Evolutionary conservation across 2,888 invertebrate species (phyloP), one percentile per base, ranked within the genome.

Genomic region (Clusia tigrina): DNA sequence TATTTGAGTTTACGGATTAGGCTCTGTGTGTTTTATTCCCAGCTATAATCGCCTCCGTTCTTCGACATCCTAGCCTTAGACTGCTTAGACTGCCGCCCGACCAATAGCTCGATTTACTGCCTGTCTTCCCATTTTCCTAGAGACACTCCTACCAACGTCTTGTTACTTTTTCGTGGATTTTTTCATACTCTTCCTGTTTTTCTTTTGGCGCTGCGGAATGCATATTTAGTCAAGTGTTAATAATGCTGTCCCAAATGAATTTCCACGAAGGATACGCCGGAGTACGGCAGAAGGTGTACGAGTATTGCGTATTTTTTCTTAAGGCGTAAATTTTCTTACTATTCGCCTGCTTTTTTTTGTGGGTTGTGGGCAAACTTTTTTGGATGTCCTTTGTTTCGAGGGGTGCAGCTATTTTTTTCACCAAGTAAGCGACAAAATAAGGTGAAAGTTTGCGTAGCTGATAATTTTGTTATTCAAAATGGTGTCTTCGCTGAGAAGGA

Each of bases 191-290:
- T 32, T 12, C 32, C 32, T 9, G 32, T 32, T 12, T 32, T 32
- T 9, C 6, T 12, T 32, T 12, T 6, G 32, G 32, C 32, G 32
- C 32, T 12, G 32, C 32, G 78, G 78, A 80, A 79, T 79, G 78
- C 78, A 81, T 82, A 82, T 81, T 82, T 77, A 81, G 81, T 81
- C 81, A 74, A 81, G 82, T 82, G 82, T 81, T 82, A 82, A 81
- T 82, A 82, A 82, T 81, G 75, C 68, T 74, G 80, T 77, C 77
- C 74, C 75, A 73, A 68, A 71, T 70, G 72, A 72, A 70, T 73
- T 69, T 68, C 55, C 42, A n/a, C n/a, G 52, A 60, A 63, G 51
- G 37, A 20, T 18, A 25, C 1, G 20, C 1, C 54, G 59, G 65
- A 69, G 67, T 48, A n/a, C n/a, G 18, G 20, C 64, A 68, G 69